These are phyloP conservation scores for Habrosyne pyritoides DNA, from an alignment of 2,888 invertebrate genomes.

Conservation along the genomic window DNA sequence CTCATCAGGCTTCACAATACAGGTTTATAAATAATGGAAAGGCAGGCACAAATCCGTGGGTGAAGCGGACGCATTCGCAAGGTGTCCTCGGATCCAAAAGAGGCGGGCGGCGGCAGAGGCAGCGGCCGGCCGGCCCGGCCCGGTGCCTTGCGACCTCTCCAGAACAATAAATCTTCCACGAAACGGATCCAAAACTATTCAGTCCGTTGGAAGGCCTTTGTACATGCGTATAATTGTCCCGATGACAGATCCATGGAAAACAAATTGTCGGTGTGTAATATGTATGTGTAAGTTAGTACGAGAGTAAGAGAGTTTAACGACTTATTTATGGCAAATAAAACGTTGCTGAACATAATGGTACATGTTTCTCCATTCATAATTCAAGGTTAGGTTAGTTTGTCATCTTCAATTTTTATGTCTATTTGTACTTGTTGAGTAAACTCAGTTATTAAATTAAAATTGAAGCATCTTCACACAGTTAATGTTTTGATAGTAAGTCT, in stretches of 20 bases:
- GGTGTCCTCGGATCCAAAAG: conserved; percentile 26
- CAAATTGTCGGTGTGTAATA: conserved; percentile 38
- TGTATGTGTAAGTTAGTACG: not conserved
- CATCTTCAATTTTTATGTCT: conserved; percentile 32
- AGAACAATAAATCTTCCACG: conserved; percentile 47
- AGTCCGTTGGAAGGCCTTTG: conserved; percentile 42
- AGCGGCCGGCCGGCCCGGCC: conserved; percentile 12
- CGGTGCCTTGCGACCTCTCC: conserved; percentile 24
- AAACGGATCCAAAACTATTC: conserved; percentile 41
- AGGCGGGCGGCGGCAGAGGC: not conserved
- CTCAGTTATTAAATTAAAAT: not conserved
- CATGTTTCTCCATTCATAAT: conserved; percentile 41
- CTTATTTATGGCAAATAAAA: conserved; percentile 65
- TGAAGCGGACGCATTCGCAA: conserved; percentile 32
- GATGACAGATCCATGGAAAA: conserved; percentile 49
- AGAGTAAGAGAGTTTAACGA: conserved; percentile 45
- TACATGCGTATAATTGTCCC: conserved; percentile 52
- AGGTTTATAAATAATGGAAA: conserved; percentile 33
- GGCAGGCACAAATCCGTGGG: conserved; percentile 25
- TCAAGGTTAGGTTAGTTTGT: conserved; percentile 54
- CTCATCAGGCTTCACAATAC: conserved; percentile 14
- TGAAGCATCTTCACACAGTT: not conserved
- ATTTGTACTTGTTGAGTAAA: not conserved
- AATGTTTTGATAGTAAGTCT: not conserved
- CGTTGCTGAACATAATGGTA: conserved; percentile 41